Percentiles rank a stretch among this genome's conserved stretches.
These are phyloP conservation scores for Parambassis ranga DNA, from an alignment of 2,797 vertebrate species.

Conservation along the genomic window DNA sequence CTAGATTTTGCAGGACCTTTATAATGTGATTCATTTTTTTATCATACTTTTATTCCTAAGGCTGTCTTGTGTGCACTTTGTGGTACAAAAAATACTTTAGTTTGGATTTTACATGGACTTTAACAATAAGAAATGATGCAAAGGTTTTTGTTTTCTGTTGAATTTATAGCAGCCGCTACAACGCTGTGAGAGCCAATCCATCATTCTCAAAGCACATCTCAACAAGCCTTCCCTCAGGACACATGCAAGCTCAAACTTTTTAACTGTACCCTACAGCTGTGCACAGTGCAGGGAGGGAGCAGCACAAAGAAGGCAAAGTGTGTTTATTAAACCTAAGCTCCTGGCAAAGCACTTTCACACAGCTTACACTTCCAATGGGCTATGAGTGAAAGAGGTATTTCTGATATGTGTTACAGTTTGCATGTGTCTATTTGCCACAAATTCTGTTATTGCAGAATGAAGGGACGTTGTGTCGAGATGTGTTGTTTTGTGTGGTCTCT, in stretches of 20 bases:
- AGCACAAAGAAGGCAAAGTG: conserved; percentile 32
- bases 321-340: conserved; percentile 42
- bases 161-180: neutral
- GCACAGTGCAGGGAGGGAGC: conserved; percentile 7
- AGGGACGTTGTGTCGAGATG: conserved; percentile 23
- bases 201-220: conserved; percentile 31
- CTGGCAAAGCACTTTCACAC: conserved; percentile 17
- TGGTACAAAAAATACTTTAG: neutral
- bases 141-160: neutral
- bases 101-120: neutral
- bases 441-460: neutral
- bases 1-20: no score
- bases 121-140: neutral
- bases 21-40: no score
- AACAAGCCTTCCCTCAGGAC: conserved; percentile 19
- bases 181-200: neutral
- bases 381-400: conserved; percentile 8
- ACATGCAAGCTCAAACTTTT: conserved; percentile 27
- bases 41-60: neutral
- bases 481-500: conserved; percentile 46
- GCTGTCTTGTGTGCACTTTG: neutral
- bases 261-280: conserved; percentile 46
- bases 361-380: neutral
- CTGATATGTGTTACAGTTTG: neutral
- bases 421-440: neutral